Evolutionary conservation across 53 echinoderm and acorn worm genomes (phyloP).

Genomic region (Glandiceps talaboti): DNA sequence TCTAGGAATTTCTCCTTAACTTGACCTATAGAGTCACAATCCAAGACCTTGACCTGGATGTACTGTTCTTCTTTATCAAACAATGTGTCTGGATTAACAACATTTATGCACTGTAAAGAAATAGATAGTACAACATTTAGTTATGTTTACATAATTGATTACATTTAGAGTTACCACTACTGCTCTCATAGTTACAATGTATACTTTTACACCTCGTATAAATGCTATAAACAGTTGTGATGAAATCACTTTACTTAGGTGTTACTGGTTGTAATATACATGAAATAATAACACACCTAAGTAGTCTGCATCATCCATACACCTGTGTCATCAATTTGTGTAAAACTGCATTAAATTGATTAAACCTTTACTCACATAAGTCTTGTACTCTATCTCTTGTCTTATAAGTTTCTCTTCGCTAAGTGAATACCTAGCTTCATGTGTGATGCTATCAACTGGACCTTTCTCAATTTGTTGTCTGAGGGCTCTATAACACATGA

Average conservation of each 20-base stretch:
- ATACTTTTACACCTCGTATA: too few relatives aligned
- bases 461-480: constrained; percentile 89
- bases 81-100: not conserved
- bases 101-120: not conserved
- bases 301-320: too few relatives aligned
- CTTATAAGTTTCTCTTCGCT: constrained; percentile 92
- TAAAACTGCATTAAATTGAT: too few relatives aligned
- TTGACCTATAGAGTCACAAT: constrained; percentile 83
- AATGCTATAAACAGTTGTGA: too few relatives aligned
- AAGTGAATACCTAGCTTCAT: constrained; percentile 76
- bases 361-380: constrained; percentile 69
- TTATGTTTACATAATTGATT: too few relatives aligned
- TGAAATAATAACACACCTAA: too few relatives aligned
- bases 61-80: constrained; percentile 50
- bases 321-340: too few relatives aligned
- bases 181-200: too few relatives aligned
- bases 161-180: too few relatives aligned
- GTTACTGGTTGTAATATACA: too few relatives aligned
- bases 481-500: constrained; percentile 80
- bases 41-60: constrained; percentile 68
- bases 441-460: constrained; percentile 80
- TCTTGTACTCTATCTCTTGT: constrained; percentile 76
- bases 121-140: not conserved
- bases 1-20: constrained; percentile 89
- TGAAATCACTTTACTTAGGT: too few relatives aligned